A percentile compares a stretch with the other conserved stretches of the same genome.
Conservation (phyloP, 2,888 invertebrate genomes). For the Nemotelus pantherinus region DNA sequence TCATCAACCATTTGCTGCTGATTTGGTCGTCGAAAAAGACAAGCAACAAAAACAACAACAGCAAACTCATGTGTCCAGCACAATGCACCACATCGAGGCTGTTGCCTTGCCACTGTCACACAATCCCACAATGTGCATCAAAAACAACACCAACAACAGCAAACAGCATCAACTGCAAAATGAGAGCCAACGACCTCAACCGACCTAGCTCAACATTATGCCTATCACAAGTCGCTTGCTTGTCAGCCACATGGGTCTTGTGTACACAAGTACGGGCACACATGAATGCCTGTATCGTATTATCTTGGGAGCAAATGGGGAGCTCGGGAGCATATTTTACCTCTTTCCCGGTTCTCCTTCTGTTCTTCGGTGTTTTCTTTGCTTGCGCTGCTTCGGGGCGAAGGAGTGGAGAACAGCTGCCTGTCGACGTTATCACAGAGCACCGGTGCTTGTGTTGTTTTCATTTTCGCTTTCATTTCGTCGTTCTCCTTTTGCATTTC, state of each 20-base stretch:
- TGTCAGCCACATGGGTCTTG: conserved; percentile 26
- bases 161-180: conserved; percentile 32
- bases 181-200: conserved; percentile 52
- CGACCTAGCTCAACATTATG: conserved; percentile 53
- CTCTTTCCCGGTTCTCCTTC: not conserved
- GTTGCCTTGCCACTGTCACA: not conserved
- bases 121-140: conserved; percentile 12
- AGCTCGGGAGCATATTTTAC: not conserved
- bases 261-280: conserved; percentile 5
- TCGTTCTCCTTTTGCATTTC: conserved; percentile 30
- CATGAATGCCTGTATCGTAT: not conserved
- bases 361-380: conserved; percentile 1
- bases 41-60: too few relatives aligned
- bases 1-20: too few relatives aligned
- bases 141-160: conserved; percentile 14
- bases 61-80: too few relatives aligned
- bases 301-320: conserved; percentile 15
- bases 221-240: conserved; percentile 3
- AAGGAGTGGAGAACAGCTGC: conserved; percentile 6
- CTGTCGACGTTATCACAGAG: conserved; percentile 28
- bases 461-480: conserved; percentile 28
- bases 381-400: conserved; percentile 21
- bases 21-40: too few relatives aligned
- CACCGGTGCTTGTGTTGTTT: conserved; percentile 38
- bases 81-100: not conserved